phyloP scores from a whole-genome alignment of 2,113 vertebrate species.

The Salminus brasiliensis region DNA sequence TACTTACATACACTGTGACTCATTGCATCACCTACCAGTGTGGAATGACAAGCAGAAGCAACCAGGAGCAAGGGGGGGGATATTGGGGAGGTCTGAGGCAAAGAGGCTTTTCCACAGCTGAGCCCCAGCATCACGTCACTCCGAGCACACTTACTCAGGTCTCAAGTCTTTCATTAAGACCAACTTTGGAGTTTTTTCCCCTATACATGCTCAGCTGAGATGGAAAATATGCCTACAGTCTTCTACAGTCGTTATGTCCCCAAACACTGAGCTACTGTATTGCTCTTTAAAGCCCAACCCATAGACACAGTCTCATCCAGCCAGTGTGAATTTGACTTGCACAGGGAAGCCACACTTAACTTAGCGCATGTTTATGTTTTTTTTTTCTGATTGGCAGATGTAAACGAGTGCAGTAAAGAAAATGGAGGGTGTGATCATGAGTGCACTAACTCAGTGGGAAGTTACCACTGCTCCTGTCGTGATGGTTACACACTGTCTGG shows the following conservation, averaged over 20 bases:
- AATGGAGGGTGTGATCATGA: conserved; percentile 88
- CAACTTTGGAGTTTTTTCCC: not conserved
- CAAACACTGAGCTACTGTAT: conserved; percentile 11
- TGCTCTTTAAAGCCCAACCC: not conserved
- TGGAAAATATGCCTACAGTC: conserved; percentile 38
- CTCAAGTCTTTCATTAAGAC: conserved; percentile 10
- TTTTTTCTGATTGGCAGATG: conserved; percentile 76
- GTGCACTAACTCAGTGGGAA: conserved; percentile 88
- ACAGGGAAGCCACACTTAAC: not conserved
- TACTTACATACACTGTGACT: conserved; percentile 15
- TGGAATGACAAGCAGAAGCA: conserved; percentile 35
- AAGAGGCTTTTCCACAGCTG: not conserved
- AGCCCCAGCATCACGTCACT: not conserved
- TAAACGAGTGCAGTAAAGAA: conserved; percentile 83
- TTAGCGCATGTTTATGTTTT: conserved; percentile 40
- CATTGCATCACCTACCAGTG: conserved; percentile 14
- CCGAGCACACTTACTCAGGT: not conserved
- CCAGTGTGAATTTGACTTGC: not conserved
- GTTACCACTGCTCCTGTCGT: conserved; percentile 87
- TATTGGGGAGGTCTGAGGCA: not conserved
- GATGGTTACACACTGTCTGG: conserved; percentile 81
- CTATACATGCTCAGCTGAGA: not conserved
- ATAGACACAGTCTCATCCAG: not conserved
- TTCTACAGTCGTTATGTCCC: not conserved
- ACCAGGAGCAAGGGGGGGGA: not conserved